phyloP scores from a whole-genome alignment of 2,888 invertebrate genomes.

The Adelphocoris suturalis region DNA sequence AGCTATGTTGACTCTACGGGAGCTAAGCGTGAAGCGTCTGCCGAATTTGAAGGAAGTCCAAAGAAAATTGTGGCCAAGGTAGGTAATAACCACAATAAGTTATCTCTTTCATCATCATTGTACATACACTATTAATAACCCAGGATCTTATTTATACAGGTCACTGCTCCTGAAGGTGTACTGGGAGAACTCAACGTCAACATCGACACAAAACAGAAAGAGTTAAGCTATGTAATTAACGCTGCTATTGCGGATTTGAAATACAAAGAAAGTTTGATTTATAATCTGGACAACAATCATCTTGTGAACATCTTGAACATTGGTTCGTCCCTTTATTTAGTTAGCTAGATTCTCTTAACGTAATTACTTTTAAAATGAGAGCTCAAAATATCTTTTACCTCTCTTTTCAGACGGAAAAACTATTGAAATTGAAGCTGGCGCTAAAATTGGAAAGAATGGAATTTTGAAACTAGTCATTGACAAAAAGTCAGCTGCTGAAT shows the following conservation, averaged over 20 bases:
- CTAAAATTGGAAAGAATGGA: constrained; percentile 73
- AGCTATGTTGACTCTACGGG: constrained; percentile 73
- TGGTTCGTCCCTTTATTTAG: background rate
- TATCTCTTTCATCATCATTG: no score
- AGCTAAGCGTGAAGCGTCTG: constrained; percentile 72
- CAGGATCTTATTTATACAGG: constrained; percentile 52
- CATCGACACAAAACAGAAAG: constrained; percentile 56
- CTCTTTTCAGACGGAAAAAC: constrained; percentile 61
- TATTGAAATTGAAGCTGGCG: constrained; percentile 68
- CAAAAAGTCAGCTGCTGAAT: constrained; percentile 82
- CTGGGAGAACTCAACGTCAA: constrained; percentile 56
- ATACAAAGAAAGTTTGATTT: constrained; percentile 70
- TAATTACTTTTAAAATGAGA: no score
- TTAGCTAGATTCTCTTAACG: background rate
- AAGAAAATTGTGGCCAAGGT: constrained; percentile 67
- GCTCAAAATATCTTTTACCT: background rate
- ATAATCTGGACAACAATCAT: constrained; percentile 51
- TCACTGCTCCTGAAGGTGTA: constrained; percentile 71
- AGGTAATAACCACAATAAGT: constrained; percentile 47
- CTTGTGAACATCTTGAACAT: constrained; percentile 4
- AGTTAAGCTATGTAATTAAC: constrained; percentile 56
- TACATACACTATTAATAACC: no score
- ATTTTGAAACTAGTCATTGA: constrained; percentile 79
- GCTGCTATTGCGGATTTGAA: constrained; percentile 72
- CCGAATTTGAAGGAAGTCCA: constrained; percentile 68